phyloP scores from a whole-genome alignment of 2,888 invertebrate genomes.

The Linyphia triangularis region DNA sequence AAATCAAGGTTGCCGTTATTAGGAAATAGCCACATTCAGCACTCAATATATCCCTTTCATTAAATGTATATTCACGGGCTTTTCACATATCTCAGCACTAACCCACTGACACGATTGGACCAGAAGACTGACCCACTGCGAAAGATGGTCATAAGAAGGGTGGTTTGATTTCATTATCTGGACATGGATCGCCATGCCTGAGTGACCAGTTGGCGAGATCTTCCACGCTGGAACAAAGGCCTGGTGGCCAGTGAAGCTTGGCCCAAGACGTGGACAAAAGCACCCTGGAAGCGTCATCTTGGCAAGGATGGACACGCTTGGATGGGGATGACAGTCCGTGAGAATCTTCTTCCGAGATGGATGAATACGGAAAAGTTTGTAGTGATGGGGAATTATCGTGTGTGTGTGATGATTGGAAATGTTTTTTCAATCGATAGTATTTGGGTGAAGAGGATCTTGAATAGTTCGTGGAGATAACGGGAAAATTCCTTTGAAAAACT shows the following conservation, averaged over 20 bases:
- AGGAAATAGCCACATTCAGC: not conserved
- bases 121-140: not conserved
- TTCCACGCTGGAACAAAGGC: constrained; percentile 40
- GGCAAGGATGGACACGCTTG: constrained; percentile 4
- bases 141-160: constrained; percentile 14
- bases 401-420: not conserved
- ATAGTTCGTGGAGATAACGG: not conserved
- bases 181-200: constrained; percentile 41
- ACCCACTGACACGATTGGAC: constrained; percentile 62
- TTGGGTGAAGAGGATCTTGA: not conserved
- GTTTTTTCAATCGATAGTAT: not conserved
- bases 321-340: not conserved
- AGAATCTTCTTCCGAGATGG: not conserved
- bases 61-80: not conserved
- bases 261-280: not conserved
- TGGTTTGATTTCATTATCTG: constrained; percentile 63
- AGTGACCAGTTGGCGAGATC: constrained; percentile 46
- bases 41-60: not conserved
- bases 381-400: not conserved
- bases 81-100: constrained; percentile 4
- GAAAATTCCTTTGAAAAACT: not conserved
- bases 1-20: constrained; percentile 49
- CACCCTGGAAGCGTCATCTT: not conserved
- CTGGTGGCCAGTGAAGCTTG: constrained; percentile 35
- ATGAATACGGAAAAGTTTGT: not conserved